phyloP scores from a whole-genome alignment of 2,113 vertebrate genomes.

The Pungitius pungitius region DNA sequence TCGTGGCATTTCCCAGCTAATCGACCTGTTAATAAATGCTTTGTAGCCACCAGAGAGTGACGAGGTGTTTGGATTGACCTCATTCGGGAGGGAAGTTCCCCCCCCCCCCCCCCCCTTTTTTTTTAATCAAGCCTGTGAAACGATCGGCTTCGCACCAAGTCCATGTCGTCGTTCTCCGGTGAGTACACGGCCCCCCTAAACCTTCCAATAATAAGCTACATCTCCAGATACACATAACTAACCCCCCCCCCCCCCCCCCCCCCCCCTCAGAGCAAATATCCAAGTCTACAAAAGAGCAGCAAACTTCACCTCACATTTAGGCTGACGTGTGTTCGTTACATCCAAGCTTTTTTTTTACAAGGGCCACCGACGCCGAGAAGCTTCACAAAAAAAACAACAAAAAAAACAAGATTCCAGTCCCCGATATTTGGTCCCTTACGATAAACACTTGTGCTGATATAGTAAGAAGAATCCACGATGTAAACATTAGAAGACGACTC shows the following conservation, averaged over 20 bases:
- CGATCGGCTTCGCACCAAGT: constrained; percentile 3
- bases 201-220: constrained; percentile 55
- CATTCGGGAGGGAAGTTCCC: background rate
- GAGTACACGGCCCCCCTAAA: constrained; percentile 34
- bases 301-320: constrained; percentile 61
- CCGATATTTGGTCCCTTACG: constrained; percentile 61
- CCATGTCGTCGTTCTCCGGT: constrained; percentile 32
- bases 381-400: constrained; percentile 45
- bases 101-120: constrained; percentile 3
- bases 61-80: constrained; percentile 7
- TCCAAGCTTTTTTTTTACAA: constrained; percentile 71
- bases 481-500: constrained; percentile 78
- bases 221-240: constrained; percentile 33
- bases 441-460: constrained; percentile 75
- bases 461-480: constrained; percentile 72
- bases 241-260: background rate
- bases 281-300: constrained; percentile 72
- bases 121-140: background rate
- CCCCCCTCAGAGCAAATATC: constrained; percentile 49
- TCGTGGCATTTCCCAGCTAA: constrained; percentile 59
- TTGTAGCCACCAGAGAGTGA: constrained; percentile 37
- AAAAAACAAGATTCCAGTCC: constrained; percentile 28
- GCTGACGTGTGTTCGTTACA: constrained; percentile 50
- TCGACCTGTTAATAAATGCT: constrained; percentile 42
- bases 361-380: constrained; percentile 12